phyloP scores from a whole-genome alignment of 92 coral and sea anemone species.

The Umimayanthus kanabou region DNA sequence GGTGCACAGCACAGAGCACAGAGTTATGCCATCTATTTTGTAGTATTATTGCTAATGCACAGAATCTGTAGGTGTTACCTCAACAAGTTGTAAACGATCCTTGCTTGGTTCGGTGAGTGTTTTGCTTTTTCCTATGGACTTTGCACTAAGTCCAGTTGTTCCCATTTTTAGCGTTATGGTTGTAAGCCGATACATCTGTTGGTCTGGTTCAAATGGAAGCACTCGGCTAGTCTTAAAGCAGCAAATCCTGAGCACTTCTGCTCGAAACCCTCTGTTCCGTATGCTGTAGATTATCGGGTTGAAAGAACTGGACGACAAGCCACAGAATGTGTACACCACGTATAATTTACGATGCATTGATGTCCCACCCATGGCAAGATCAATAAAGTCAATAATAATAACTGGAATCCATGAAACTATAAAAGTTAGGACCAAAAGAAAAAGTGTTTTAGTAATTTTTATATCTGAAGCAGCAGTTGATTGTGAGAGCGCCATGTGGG shows the following conservation, averaged over 20 bases:
- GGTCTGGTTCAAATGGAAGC: conserved; percentile 8
- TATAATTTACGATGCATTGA: background rate
- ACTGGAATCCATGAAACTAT: conserved; percentile 12
- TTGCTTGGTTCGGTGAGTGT: background rate
- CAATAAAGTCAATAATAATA: background rate
- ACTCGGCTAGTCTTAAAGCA: background rate
- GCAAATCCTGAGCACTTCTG: background rate
- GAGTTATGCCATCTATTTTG: too few species aligned
- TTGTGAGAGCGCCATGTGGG: background rate
- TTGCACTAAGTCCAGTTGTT: background rate
- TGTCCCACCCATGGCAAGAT: background rate
- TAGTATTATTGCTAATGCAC: too few species aligned
- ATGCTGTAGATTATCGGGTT: conserved; percentile 1
- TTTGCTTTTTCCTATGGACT: background rate
- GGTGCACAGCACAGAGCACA: too few species aligned
- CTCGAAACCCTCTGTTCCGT: background rate
- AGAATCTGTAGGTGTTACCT: background rate
- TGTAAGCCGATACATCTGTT: background rate
- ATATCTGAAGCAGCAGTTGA: conserved; percentile 11
- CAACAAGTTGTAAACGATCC: background rate
- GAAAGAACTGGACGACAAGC: background rate
- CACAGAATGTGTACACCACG: conserved; percentile 4
- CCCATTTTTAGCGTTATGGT: background rate
- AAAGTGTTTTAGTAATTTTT: conserved; percentile 1
- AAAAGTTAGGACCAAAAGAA: background rate